A percentile compares a stretch with the other conserved stretches of the same genome.
phyloP scores from a whole-genome alignment of 2,113 vertebrate species.

The Otocyon megalotis region DNA sequence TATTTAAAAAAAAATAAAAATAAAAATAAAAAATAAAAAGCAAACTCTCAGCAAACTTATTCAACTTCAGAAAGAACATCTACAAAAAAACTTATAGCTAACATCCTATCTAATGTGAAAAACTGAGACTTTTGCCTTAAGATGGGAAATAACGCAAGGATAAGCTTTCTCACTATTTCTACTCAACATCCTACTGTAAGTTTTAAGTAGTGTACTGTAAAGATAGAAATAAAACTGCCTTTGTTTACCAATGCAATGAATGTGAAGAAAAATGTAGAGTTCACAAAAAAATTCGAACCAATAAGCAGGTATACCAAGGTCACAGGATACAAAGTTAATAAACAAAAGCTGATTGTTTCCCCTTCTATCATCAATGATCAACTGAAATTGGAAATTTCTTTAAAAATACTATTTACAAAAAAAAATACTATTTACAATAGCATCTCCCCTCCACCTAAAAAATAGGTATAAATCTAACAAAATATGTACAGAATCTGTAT shows the following conservation, averaged over 20 bases:
- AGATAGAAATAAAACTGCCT: not conserved
- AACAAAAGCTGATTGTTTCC: not conserved
- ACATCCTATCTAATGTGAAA: not conserved
- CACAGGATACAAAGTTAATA: not conserved
- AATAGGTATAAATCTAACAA: not conserved
- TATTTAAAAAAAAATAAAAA: too few species aligned
- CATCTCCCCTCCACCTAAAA: not conserved
- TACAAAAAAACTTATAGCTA: not conserved
- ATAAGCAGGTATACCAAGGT: not conserved
- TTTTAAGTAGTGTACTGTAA: not conserved
- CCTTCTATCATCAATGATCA: not conserved
- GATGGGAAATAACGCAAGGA: not conserved
- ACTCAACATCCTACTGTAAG: not conserved
- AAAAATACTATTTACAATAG: not conserved
- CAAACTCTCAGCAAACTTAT: not conserved
- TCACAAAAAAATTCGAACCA: not conserved
- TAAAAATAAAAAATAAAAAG: too few species aligned
- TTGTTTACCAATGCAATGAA: slow-evolving; percentile 4
- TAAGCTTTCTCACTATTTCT: not conserved
- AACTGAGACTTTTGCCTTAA: not conserved
- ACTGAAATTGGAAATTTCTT: not conserved
- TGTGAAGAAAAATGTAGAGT: not conserved
- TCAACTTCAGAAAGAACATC: not conserved
- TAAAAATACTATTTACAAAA: not conserved
- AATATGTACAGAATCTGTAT: not conserved